Base-by-base conservation (phyloP, 64 coral and sea anemone species). In the Montipora capricornis region DNA sequence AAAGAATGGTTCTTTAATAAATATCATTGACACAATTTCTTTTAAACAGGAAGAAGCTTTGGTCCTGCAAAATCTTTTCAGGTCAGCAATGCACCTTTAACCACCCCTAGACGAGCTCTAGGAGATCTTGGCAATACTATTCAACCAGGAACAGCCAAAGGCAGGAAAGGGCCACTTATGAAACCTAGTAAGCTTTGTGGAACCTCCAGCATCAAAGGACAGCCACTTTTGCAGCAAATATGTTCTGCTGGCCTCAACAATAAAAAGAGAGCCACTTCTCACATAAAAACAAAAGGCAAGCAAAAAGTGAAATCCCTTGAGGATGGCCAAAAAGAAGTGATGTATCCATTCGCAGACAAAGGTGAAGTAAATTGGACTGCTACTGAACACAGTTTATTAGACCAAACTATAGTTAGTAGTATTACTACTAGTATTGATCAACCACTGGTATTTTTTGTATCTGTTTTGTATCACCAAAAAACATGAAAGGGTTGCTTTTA, bases 301-400 rank as follows among this genome's bases (percentile, higher is more conserved):
- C 66, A 55, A 29, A 91, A 69, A 90, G 68, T 78, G 16, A 81
- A 82, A 91, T 12, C 60, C 79, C 87, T 78, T 88, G 80, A 73
- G 2, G 78, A 20, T 51, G 84, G 86, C 77, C 76, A 96, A 89
- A 94, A 86, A 44, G 98, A 96, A 92, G 92, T 87, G 13, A 96
- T 96, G 95, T 75, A 80, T 94, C 89, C 95, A 76, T 99, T 91
- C 84, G 26, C 80, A 79, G 98, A 99, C 20, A 71, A 89, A 94
- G 94, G 94, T 94, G 89, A 16, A 74, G 15, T 73, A 73, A 8
- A 4, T 12, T 47, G 4, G 29, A 4, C 20, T 16, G 52, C 9
- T 64, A 80, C 17, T 49, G 8, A 57, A 16, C 17, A 57, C 16
- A 50, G 5, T 17, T 44, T 46, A 80, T 16, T 44, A 24, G 76